These are phyloP conservation scores for Gymnorhina tibicen DNA, from an alignment of 2,113 vertebrate species.

Conservation along the genomic window DNA sequence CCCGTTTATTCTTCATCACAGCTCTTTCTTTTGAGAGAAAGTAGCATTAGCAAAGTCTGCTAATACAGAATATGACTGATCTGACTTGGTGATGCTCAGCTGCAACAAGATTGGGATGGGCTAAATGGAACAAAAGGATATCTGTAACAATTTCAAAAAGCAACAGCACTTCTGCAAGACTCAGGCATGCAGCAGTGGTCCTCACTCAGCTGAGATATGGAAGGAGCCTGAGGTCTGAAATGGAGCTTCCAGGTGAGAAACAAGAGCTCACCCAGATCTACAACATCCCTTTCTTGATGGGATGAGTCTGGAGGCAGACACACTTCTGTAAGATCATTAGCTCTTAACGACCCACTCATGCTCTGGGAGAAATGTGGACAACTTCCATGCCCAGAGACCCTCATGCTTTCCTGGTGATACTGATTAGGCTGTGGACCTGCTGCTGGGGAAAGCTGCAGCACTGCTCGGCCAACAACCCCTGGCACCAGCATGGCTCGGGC, in stretches of 20 bases:
- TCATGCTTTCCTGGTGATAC: not conserved
- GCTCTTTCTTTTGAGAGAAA: not conserved
- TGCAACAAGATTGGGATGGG: not conserved
- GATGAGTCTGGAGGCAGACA: not conserved
- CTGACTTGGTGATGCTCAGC: not conserved
- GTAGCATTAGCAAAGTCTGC: not conserved
- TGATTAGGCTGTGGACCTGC: accelerated
- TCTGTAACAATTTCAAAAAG: not conserved
- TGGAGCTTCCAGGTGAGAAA: not conserved
- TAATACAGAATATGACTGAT: not conserved
- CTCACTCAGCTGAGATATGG: not conserved
- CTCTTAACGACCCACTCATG: not conserved
- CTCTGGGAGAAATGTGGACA: not conserved
- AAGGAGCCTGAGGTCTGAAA: not conserved
- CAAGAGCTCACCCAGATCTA: not conserved
- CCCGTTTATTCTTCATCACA: not conserved
- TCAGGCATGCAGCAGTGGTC: not conserved
- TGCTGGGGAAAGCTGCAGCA: not conserved
- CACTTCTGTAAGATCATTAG: not conserved
- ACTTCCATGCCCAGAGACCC: not conserved
- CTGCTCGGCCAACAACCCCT: not conserved
- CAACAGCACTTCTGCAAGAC: not conserved
- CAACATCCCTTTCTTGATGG: not conserved
- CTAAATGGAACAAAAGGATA: not conserved
- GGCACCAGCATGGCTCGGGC: accelerated